Evolutionary conservation across 92 coral and sea anemone species (phyloP).

Genomic region (Zoanthus sansibaricus): DNA sequence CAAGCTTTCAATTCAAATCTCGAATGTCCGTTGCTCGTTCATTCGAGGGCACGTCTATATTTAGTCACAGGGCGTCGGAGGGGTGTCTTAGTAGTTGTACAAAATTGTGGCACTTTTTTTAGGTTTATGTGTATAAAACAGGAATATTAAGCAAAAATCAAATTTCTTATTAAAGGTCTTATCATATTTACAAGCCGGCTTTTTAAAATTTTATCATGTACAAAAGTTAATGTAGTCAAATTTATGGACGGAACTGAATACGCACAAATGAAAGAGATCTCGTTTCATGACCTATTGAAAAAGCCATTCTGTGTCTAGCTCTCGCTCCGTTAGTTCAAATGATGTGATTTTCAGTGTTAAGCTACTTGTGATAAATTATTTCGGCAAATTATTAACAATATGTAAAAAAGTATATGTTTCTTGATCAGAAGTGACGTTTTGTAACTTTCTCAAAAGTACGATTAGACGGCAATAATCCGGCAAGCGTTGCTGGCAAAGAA

Average conservation of each 20-base stretch:
- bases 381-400: neutral
- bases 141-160: neutral
- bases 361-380: neutral
- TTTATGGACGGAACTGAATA: conserved; percentile 64
- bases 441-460: conserved; percentile 3
- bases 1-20: conserved; percentile 86
- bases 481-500: neutral
- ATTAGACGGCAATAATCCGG: neutral
- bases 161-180: neutral
- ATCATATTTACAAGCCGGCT: neutral
- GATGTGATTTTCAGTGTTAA: neutral
- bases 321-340: neutral
- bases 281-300: conserved; percentile 35
- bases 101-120: conserved; percentile 17
- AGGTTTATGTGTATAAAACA: neutral
- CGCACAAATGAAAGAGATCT: conserved; percentile 48
- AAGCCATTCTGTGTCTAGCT: conserved; percentile 29
- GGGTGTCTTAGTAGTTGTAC: conserved; percentile 28
- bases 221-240: conserved; percentile 61
- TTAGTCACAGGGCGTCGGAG: conserved; percentile 51
- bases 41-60: conserved; percentile 34
- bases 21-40: conserved; percentile 86
- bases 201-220: conserved; percentile 13
- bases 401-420: neutral
- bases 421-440: neutral